phyloP scores from a whole-genome alignment of 2,113 vertebrate species.

The Carlito syrichta region DNA sequence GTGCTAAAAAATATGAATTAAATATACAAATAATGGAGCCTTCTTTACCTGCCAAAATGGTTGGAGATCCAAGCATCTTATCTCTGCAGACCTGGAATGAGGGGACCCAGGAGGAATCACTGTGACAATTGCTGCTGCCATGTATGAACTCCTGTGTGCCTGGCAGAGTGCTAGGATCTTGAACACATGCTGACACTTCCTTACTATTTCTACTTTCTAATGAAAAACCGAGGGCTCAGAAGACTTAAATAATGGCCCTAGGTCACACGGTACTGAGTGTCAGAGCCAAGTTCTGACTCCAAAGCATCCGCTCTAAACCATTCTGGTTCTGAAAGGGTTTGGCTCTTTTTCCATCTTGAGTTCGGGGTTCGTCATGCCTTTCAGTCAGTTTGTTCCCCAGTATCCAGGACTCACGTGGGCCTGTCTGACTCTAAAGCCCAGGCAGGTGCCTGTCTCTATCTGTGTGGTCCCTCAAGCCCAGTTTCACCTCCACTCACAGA shows the following conservation, averaged over 20 bases:
- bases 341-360: not conserved
- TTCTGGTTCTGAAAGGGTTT: not conserved
- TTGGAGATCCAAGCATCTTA: not conserved
- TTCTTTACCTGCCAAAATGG: not conserved
- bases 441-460: not conserved
- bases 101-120: not conserved
- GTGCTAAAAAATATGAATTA: not conserved
- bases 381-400: not conserved
- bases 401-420: not conserved
- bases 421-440: not conserved
- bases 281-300: not conserved
- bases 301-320: not conserved
- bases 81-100: rapidly evolving
- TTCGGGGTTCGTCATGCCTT: not conserved
- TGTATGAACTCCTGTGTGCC: too few species aligned
- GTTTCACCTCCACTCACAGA: not conserved
- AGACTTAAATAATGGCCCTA: not conserved
- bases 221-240: not conserved
- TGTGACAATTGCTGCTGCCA: not conserved
- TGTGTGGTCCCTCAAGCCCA: not conserved
- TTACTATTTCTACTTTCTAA: not conserved
- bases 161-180: not conserved
- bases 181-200: rapidly evolving
- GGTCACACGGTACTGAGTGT: not conserved
- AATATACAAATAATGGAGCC: not conserved